Evolutionary conservation across 2,113 vertebrate genomes (phyloP).

Genomic region (Syngnathus floridae): DNA sequence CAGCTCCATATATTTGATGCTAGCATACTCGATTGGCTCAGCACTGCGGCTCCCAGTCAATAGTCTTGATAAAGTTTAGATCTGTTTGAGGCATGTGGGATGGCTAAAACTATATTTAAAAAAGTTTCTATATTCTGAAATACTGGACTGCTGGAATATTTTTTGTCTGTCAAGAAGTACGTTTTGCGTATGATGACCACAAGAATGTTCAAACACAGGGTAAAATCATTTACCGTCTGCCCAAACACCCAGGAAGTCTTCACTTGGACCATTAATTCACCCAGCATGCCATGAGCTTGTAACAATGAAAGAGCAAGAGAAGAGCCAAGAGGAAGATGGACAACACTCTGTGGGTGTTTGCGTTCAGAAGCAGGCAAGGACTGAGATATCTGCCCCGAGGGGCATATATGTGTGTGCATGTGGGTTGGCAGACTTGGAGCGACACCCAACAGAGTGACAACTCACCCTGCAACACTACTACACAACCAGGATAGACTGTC

Average conservation of each 20-base stretch:
- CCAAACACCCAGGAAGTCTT: not conserved
- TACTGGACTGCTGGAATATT: too few species aligned
- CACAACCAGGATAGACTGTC: not conserved
- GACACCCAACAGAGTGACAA: conserved; percentile 2
- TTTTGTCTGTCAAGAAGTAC: not conserved
- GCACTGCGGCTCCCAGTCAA: too few species aligned
- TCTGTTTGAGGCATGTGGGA: too few species aligned
- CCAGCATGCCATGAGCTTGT: not conserved
- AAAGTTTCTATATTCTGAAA: too few species aligned
- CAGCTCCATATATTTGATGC: too few species aligned
- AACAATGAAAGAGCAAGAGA: not conserved
- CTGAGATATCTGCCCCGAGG: not conserved
- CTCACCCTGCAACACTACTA: not conserved
- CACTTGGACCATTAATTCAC: not conserved
- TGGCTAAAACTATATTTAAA: too few species aligned
- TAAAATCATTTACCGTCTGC: not conserved
- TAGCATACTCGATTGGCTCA: too few species aligned
- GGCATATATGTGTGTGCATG: not conserved
- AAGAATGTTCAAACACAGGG: not conserved
- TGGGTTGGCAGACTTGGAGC: not conserved
- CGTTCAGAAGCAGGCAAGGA: not conserved
- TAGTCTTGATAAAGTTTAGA: too few species aligned
- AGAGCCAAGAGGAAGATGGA: not conserved
- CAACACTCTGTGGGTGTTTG: not conserved
- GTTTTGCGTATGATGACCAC: not conserved